Base-by-base conservation (phyloP, 2,888 invertebrate genomes). In the Neuroscelio doddi region DNA sequence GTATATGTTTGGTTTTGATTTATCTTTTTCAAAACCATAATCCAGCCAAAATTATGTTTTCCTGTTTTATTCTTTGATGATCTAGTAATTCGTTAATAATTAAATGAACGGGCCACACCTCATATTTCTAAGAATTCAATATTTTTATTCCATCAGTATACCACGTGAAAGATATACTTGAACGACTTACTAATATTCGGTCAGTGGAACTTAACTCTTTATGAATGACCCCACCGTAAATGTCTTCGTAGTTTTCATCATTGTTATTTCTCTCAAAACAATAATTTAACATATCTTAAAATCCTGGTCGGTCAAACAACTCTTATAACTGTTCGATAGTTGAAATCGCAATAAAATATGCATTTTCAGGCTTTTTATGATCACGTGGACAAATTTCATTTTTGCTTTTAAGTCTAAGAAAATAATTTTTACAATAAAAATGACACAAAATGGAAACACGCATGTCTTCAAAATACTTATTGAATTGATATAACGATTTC, bases 101-200 rank as follows among this genome's bases (percentile, higher is more conserved):
- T n/a, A n/a, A n/a, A n/a, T n/a, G n/a, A n/a, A n/a, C n/a, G n/a
- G n/a, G n/a, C n/a, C n/a, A n/a, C n/a, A n/a, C n/a, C n/a, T n/a
- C n/a, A n/a, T n/a, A n/a, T n/a, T n/a, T n/a, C n/a, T n/a, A n/a
- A n/a, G n/a, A n/a, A n/a, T n/a, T n/a, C n/a, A 59, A 71, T 3
- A 71, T 46, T 34, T 61, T 49, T 15, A 73, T 50, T 1, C 70
- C 71, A 59, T 73, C 72, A 1, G 49, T 61, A 16, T 36, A 44
- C 47, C 42, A n/a, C n/a, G n/a, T n/a, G n/a, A n/a, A n/a, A n/a
- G n/a, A n/a, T n/a, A n/a, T n/a, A n/a, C n/a, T n/a, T n/a, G n/a
- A n/a, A 16, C 32, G 17, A 9, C 26, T 16, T 29, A 36, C 64
- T 27, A 46, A 63, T 24, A 53, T 27, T 26, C 45, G 45, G n/a